Percentiles rank a stretch among this genome's conserved stretches.
These are phyloP conservation scores for Nasonia giraulti DNA, from an alignment of 1,140 invertebrate species.

Conservation along the genomic window DNA sequence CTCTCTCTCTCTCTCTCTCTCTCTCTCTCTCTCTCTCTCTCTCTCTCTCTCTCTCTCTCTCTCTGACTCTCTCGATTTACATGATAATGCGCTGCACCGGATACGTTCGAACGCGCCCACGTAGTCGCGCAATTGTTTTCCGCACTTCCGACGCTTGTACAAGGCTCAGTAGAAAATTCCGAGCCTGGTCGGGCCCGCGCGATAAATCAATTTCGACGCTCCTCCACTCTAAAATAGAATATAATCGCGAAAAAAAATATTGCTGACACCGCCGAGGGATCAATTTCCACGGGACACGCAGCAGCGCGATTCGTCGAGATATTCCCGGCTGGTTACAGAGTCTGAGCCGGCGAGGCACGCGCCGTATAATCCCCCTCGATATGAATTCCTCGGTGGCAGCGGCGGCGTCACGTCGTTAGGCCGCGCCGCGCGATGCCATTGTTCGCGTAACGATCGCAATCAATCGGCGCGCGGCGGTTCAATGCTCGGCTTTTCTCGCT, in stretches of 20 bases:
- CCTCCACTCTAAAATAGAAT: neutral
- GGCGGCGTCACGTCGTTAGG: conserved; percentile 10
- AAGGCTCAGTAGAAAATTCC: neutral
- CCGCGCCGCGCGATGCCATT: conserved; percentile 55
- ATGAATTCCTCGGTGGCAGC: neutral
- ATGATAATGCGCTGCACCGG: conserved; percentile 46
- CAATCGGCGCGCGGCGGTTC: conserved; percentile 62
- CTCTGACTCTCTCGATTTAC: conserved; percentile 35
- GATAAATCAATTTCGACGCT: neutral
- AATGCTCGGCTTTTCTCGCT: conserved; percentile 46
- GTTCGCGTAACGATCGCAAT: conserved; percentile 68
- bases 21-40: neutral
- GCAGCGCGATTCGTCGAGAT: neutral
- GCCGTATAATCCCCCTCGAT: conserved; percentile 2
- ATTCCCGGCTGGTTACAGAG: conserved; percentile 11
- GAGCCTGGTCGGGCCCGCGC: neutral
- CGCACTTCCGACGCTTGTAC: conserved; percentile 15
- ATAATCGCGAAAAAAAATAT: neutral
- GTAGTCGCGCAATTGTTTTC: conserved; percentile 28
- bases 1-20: neutral
- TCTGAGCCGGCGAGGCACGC: neutral
- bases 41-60: neutral
- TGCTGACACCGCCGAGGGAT: neutral
- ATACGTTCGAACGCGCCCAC: conserved; percentile 21
- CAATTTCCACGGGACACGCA: conserved; percentile 4